These are phyloP conservation scores for Brachionus plicatilis DNA, from an alignment of 1,140 invertebrate species.

Conservation along the genomic window DNA sequence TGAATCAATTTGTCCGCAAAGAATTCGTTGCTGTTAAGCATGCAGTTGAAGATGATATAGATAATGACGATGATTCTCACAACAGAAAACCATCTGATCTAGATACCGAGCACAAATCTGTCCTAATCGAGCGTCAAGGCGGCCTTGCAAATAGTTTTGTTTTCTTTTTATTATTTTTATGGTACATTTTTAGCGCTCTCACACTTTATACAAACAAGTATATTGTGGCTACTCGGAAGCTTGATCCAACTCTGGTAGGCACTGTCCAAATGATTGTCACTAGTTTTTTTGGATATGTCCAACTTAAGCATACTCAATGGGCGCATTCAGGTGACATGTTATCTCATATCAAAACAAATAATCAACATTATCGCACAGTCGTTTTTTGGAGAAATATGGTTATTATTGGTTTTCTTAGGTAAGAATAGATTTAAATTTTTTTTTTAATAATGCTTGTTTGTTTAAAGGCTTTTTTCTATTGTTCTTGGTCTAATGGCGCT, in stretches of 20 bases:
- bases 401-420: conserved; percentile 70
- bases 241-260: conserved; percentile 74
- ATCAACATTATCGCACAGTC: conserved; percentile 52
- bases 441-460: not conserved
- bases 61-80: not conserved
- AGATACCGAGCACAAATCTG: not conserved
- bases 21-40: not conserved
- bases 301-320: conserved; percentile 56
- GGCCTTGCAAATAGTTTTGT: conserved; percentile 61
- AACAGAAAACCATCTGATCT: not conserved
- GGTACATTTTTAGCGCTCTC: conserved; percentile 69
- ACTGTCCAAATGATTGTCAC: conserved; percentile 71
- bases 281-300: conserved; percentile 68
- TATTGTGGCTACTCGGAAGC: conserved; percentile 69
- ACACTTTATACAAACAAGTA: conserved; percentile 79
- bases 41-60: conserved; percentile 14
- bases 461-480: conserved; percentile 60
- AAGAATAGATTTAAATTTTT: not conserved
- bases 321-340: conserved; percentile 61
- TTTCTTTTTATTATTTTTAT: conserved; percentile 65
- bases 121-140: conserved; percentile 33
- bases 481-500: conserved; percentile 69
- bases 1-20: not conserved
- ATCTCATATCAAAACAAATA: conserved; percentile 60
- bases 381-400: conserved; percentile 72